A percentile compares a stretch with the other conserved stretches of the same genome.
These are phyloP conservation scores for Turritopsis dohrnii DNA, from an alignment of 30 jellyfish, hydroid and myxozoan species.

Conservation along the genomic window DNA sequence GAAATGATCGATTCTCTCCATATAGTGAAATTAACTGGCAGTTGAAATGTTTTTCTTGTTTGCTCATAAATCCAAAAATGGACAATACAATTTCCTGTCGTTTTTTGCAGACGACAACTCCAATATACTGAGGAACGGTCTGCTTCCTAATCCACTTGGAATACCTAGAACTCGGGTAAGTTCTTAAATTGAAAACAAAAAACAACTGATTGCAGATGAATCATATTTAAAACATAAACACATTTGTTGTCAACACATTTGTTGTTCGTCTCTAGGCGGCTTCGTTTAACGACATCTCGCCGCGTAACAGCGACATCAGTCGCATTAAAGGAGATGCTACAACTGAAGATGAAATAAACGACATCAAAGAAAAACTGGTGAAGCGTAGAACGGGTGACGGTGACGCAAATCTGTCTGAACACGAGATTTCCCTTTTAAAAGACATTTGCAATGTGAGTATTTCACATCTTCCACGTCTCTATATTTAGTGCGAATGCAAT, in stretches of 20 bases:
- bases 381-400: slow-evolving; percentile 57
- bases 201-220: too few species aligned
- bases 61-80: too few species aligned
- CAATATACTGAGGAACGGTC: not conserved
- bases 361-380: slow-evolving; percentile 62
- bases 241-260: too few species aligned
- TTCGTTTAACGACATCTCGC: slow-evolving; percentile 15
- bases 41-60: too few species aligned
- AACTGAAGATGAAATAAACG: slow-evolving; percentile 44
- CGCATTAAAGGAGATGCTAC: not conserved
- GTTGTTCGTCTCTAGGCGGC: not conserved
- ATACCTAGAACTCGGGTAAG: not conserved
- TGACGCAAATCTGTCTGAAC: slow-evolving; percentile 58
- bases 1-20: too few species aligned
- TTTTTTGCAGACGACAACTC: not conserved
- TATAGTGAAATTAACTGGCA: too few species aligned
- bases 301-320: slow-evolving; percentile 19
- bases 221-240: too few species aligned
- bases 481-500: too few species aligned
- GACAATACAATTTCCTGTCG: not conserved
- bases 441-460: slow-evolving; percentile 74
- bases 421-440: slow-evolving; percentile 57
- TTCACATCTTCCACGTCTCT: too few species aligned
- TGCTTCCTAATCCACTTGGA: not conserved
- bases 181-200: not conserved